Base-by-base conservation (phyloP, 2,888 invertebrate species). In the Auanema freiburgensis region DNA sequence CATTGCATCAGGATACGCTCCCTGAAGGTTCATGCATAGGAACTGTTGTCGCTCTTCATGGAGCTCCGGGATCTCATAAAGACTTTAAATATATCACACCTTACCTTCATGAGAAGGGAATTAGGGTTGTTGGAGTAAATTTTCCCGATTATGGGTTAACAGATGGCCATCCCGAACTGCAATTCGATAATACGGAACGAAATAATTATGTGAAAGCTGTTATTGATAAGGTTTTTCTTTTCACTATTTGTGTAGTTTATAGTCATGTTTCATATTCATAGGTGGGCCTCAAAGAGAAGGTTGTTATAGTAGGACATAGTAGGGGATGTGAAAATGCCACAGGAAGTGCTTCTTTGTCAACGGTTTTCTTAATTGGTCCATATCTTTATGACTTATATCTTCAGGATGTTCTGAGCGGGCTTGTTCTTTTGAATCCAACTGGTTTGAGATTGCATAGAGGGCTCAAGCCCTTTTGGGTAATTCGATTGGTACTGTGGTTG, bases 61-160 rank as follows among this genome's bases (percentile, higher is more conserved):
- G 76, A 2, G 60, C 74, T 11, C 74, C 74, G 4, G 76, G 76
- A 10, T 76, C 76, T 42, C 74, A 76, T 59, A 73, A 71, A 16
- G 72, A 73, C 50, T 76, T 72, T 59, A 76, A 76, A 51, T 74
- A 73, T 54, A 57, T 76, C 64, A 63, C 66, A 1, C 64, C 66
- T n/a, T 55, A 55, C 3, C 58, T 77, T 25, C 57, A 65, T 33
- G 50, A 60, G 14, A 57, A 60, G 40, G 66, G 63, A 1, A 68
- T 77, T 42, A 64, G 77, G 55, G 59, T 69, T 33, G 70, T 77
- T 23, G 77, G 75, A 5, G 16, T 77, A 50, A 77, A 77, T 57
- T 77, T 71, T 65, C 75, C 77, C 4, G 73, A 71, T 44, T 74
- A 70, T 51, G 71, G 70, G 12, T 51, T 59, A 40, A 65, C 63